These are phyloP conservation scores for Ashinkailepas kermadecensis DNA, from an alignment of 2,888 invertebrate genomes.

Conservation along the genomic window DNA sequence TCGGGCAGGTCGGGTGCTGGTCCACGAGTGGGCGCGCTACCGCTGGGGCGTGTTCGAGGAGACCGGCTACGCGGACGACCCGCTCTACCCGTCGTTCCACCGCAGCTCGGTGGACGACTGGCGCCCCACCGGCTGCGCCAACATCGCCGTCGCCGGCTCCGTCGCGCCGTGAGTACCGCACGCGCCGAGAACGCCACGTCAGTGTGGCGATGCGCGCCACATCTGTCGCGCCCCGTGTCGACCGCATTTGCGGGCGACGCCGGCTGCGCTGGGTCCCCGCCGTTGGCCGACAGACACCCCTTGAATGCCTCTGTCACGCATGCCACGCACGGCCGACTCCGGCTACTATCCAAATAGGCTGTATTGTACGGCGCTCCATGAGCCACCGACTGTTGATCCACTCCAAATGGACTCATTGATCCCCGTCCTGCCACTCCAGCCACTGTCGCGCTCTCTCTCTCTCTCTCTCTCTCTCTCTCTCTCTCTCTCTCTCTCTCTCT, in stretches of 20 bases:
- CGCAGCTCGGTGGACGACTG: conserved; percentile 13
- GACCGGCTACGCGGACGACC: conserved; percentile 52
- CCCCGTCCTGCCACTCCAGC: neutral
- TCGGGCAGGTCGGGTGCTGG: conserved; percentile 38
- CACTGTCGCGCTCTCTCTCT: neutral
- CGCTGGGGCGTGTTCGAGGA: conserved; percentile 62
- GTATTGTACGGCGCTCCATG: neutral
- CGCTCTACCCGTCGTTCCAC: conserved; percentile 53
- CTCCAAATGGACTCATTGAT: neutral
- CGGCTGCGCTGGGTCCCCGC: no score
- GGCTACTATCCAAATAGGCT: neutral
- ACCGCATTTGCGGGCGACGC: no score
- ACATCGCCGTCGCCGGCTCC: conserved; percentile 24
- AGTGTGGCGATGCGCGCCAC: no score
- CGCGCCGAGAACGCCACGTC: neutral
- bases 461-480: neutral
- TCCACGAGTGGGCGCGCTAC: conserved; percentile 58
- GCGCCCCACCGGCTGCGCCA: conserved; percentile 31
- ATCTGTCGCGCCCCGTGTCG: no score
- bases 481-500: no score
- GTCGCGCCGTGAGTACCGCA: neutral
- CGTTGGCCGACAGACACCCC: neutral
- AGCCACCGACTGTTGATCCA: neutral
- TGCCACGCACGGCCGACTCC: neutral
- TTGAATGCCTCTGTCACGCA: neutral